Conservation (phyloP, 2,113 vertebrate genomes). For the Alethe diademata region DNA sequence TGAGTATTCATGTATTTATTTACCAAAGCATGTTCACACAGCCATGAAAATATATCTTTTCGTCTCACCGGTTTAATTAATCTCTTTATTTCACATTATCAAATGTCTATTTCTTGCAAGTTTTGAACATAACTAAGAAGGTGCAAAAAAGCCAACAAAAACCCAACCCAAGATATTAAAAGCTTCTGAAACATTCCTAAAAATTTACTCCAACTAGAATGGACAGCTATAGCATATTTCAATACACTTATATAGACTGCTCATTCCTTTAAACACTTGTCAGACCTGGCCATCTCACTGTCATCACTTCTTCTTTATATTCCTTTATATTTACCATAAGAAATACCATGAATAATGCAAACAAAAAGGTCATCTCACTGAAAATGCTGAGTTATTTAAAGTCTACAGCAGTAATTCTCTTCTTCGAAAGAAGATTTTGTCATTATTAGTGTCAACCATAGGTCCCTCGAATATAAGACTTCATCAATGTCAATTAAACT, state of each 20-base stretch:
- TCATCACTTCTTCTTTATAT: background rate
- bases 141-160: background rate
- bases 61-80: background rate
- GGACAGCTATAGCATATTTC: background rate
- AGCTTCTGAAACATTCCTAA: background rate
- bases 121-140: background rate
- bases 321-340: background rate
- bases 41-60: background rate
- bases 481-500: slow-evolving; percentile 63
- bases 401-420: background rate
- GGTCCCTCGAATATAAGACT: slow-evolving; percentile 37
- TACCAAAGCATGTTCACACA: background rate
- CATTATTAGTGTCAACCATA: slow-evolving; percentile 38
- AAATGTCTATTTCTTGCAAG: background rate
- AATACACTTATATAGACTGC: background rate
- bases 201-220: background rate
- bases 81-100: background rate
- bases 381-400: slow-evolving; percentile 30
- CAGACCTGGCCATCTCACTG: background rate
- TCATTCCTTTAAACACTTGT: background rate
- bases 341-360: slow-evolving; percentile 45
- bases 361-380: slow-evolving; percentile 23
- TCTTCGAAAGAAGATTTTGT: slow-evolving; percentile 36
- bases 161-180: background rate
- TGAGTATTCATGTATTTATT: background rate